Conservation (phyloP, 30 jellyfish, hydroid and myxozoan species). For the Nemopilema nomurai region DNA sequence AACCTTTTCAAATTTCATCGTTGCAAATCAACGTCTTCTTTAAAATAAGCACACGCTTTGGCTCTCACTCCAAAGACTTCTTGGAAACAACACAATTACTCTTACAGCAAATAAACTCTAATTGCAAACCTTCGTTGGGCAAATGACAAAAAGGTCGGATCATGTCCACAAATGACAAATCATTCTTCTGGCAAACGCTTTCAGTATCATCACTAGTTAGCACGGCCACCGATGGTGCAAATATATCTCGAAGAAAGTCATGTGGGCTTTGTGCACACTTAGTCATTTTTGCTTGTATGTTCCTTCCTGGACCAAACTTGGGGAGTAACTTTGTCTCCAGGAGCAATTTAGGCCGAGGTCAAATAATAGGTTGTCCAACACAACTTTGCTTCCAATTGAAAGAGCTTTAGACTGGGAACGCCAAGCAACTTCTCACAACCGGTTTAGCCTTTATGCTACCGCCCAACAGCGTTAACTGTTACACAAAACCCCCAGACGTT, state of each 20-base stretch:
- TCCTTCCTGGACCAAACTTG: background rate
- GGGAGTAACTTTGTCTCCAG: too few species aligned
- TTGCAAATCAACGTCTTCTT: too few species aligned
- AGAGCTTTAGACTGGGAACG: too few species aligned
- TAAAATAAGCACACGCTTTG: too few species aligned
- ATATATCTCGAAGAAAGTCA: slow-evolving; percentile 74
- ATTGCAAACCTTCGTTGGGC: slow-evolving; percentile 69
- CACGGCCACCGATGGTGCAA: slow-evolving; percentile 87
- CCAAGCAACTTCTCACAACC: background rate
- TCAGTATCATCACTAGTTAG: slow-evolving; percentile 95
- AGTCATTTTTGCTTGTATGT: slow-evolving; percentile 4
- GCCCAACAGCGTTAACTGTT: background rate
- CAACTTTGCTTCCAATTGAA: background rate
- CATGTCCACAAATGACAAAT: slow-evolving; percentile 86
- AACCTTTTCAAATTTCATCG: too few species aligned
- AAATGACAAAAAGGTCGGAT: slow-evolving; percentile 95
- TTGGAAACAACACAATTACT: too few species aligned
- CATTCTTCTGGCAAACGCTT: slow-evolving; percentile 70
- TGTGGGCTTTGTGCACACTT: slow-evolving; percentile 43
- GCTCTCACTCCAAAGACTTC: too few species aligned
- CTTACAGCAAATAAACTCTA: too few species aligned
- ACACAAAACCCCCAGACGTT: background rate
- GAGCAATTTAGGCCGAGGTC: background rate
- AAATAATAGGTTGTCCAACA: background rate
- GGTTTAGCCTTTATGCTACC: too few species aligned